Evolutionary conservation across 2,888 invertebrate genomes (phyloP), one percentile per base, ranked within the genome.

Genomic region (Lasioglossum calceatum): DNA sequence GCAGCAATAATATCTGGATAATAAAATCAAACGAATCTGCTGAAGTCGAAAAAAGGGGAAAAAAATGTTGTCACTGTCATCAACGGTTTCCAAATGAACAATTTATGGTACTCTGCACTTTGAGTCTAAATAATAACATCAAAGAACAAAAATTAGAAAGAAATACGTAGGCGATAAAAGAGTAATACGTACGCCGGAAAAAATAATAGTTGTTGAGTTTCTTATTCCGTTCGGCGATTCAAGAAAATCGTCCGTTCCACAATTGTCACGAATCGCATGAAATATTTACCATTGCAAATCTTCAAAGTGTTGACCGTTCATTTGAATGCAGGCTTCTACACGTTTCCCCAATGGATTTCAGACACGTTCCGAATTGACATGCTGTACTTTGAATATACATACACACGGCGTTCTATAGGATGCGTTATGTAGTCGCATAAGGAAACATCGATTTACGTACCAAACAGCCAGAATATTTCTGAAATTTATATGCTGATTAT

Each of bases 331-430:
- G 71, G 71, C 71, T 71, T 71, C 71, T 42, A 36, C 39, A 47
- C 50, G 74, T 74, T 73, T 58, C 39, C 23, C 44, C 73, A 61
- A 73, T 58, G 74, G 39, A 42, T 47, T 32, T 42, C 72, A 58
- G 74, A 54, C 74, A 71, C 71, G 39, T 71, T 71, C 54, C 58
- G 47, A 58, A 74, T 78, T 82, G 71, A 42, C 71, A 82, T 61
- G 76, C 73, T 76, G 47, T 42, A 44, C 64, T 54, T 71, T 80
- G 67, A 14, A 61, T 75, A 79, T 61, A 67, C 79, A 74, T 79
- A 42, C 72, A 42, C 39, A 71, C 42, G 71, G 14, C 42, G 71
- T 71, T 71, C 42, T 71, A 42, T 71, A n/a, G 71, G 71, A 71
- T 71, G 42, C 42, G 71, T 71, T 71, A 71, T 71, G 42, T 71